phyloP scores from a whole-genome alignment of 2,888 invertebrate genomes.

The Pilophorus perplexus region DNA sequence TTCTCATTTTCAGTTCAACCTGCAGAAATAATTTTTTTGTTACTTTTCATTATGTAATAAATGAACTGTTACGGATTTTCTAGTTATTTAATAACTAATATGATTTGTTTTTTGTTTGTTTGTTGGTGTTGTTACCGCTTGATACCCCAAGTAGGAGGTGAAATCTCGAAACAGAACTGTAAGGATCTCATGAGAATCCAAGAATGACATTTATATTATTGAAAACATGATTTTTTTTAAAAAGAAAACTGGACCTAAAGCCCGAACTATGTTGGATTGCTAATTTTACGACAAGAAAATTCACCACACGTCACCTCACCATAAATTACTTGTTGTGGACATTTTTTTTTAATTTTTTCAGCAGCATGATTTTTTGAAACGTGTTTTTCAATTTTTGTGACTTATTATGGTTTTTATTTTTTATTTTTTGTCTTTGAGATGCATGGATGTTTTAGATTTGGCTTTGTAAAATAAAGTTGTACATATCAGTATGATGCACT shows the following conservation, averaged over 20 bases:
- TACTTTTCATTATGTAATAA: no score
- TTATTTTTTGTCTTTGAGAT: background rate
- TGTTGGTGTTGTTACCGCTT: slow-evolving; percentile 39
- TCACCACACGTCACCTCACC: slow-evolving; percentile 36
- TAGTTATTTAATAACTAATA: slow-evolving; percentile 31
- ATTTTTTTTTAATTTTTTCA: slow-evolving; percentile 11
- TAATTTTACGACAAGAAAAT: background rate
- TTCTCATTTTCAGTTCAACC: no score
- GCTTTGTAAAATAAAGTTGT: no score
- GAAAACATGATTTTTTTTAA: slow-evolving; percentile 9
- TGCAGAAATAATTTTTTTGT: no score
- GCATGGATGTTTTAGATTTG: slow-evolving; percentile 4
- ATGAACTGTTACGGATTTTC: no score
- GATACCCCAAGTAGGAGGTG: slow-evolving; percentile 39
- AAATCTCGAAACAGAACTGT: slow-evolving; percentile 40
- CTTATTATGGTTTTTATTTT: background rate
- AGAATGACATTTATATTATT: slow-evolving; percentile 25
- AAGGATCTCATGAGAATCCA: slow-evolving; percentile 33
- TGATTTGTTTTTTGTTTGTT: slow-evolving; percentile 16
- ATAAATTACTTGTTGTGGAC: background rate
- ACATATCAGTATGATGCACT: slow-evolving; percentile 8
- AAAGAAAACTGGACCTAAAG: no score
- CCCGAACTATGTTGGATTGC: slow-evolving; percentile 2
- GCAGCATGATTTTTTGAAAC: background rate
- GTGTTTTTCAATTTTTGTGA: background rate